Base-by-base conservation (phyloP, 2,113 vertebrate genomes). In the Prinia subflava region DNA sequence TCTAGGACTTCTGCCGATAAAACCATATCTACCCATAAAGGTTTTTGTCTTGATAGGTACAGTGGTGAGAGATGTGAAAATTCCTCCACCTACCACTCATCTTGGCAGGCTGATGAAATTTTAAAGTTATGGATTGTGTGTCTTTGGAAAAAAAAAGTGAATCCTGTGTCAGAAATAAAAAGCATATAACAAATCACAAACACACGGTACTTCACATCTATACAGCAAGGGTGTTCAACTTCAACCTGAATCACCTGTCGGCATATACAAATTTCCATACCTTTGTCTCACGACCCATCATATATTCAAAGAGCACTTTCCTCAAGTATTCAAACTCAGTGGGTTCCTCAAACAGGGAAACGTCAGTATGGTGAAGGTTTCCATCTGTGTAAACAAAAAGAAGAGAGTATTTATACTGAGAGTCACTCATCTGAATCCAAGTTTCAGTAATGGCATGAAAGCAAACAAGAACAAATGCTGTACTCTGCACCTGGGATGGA, bases 261-360 rank as follows among this genome's bases (percentile, higher is more conserved):
- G 25, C 25, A 64, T 15, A 37, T 2, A 39, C 22, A 70, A 22
- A 41, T 65, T 68, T 73, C 21, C 94, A 53, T 99, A 99, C 99
- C 98, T 99, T 99, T 76, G 99, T 99, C 97, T 99, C 99, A 83
- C 98, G 98, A 92, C 99, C 99, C 99, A 99, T 99, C 99, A 99
- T 99, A 96, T 99, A 99, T 74, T 99, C 99, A 94, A 99, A 99
- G 87, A 99, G 90, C 87, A 99, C 99, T 96, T 99, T 99, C 96
- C 99, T 98, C 94, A 99, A 98, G 96, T 99, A 99, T 95, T 99
- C 99, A 97, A 99, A 98, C 94, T 99, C 99, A 2, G 99, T 99
- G 93, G 99, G 98, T 86, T 99, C 99, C 33, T 96, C 98, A 41
- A 98, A 98, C 83, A 98, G 83, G 87, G 98, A 98, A 27, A 98